phyloP scores from a whole-genome alignment of 2,888 invertebrate genomes.

The Drosophila multiciliata region DNA sequence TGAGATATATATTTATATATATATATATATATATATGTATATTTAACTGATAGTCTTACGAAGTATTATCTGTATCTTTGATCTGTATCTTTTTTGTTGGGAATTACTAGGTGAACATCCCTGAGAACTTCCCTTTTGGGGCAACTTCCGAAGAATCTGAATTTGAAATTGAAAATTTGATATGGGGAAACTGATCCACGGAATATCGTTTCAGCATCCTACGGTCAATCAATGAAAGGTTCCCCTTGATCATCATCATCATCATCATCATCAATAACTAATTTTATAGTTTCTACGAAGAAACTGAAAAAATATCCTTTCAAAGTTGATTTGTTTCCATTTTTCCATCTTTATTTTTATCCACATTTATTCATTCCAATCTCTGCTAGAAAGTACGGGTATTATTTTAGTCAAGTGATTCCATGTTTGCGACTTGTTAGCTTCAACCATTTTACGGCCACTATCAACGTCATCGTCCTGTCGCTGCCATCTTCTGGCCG shows the following conservation, averaged over 20 bases:
- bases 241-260: neutral
- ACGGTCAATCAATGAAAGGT: neutral
- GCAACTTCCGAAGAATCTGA: neutral
- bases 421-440: constrained; percentile 6
- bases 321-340: neutral
- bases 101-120: no score
- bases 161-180: neutral
- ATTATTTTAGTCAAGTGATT: constrained; percentile 21
- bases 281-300: neutral
- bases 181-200: no score
- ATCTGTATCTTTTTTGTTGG: neutral
- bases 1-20: neutral
- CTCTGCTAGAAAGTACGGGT: neutral
- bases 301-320: neutral
- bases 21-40: neutral
- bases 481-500: constrained; percentile 64
- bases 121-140: neutral
- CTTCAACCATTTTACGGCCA: constrained; percentile 73
- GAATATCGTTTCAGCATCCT: neutral
- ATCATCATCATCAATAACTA: neutral
- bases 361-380: neutral
- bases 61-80: neutral
- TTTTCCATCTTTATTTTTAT: neutral
- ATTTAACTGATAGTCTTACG: neutral
- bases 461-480: constrained; percentile 73